Base-by-base conservation (phyloP, 2,797 vertebrate species). In the Tadarida brasiliensis region DNA sequence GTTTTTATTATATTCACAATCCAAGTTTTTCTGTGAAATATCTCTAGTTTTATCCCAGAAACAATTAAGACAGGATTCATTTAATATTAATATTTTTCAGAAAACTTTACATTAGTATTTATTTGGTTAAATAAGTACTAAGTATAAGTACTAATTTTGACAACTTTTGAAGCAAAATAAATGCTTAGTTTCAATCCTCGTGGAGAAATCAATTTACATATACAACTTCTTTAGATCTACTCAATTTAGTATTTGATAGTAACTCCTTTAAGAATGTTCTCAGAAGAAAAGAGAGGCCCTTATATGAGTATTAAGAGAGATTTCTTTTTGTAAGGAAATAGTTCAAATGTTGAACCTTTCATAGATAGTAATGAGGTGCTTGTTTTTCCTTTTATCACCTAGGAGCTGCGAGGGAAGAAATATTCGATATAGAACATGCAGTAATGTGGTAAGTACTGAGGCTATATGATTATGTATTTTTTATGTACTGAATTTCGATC, bases 381-480 rank as follows among this genome's bases (percentile, higher is more conserved):
- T 0, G 59, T 92, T 44, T 96, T 98, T 97, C 87, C 91, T 97
- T 98, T 98, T 98, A 95, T 96, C 51, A 86, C 65, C 81, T 98
- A 99, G 99, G 99, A 99, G 98, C 97, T 99, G 99, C 78, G 99
- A 99, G 98, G 99, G 99, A 91, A 99, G 99, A 98, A 99, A 99
- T 98, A 99, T 99, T 97, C 99, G 99, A 92, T 99, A 99, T 97
- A 99, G 99, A 98, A 99, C 99, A 10, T 99, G 99, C 98, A 99
- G 99, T 98, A 99, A 99, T 94, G 99, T 99, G 99, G 99, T 99
- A 99, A 99, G 99, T 99, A 54, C 26, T 77, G 93, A 96, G 4
- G n/a, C 82, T 33, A 33, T 96, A 67, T 68, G 7, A 33, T 86
- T 70, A 68, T 63, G 28, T 65, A 49, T 74, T 61, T 91, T 81